Evolutionary conservation across 2,797 vertebrate genomes (phyloP).

Genomic region (Hippopotamyrus pictus): DNA sequence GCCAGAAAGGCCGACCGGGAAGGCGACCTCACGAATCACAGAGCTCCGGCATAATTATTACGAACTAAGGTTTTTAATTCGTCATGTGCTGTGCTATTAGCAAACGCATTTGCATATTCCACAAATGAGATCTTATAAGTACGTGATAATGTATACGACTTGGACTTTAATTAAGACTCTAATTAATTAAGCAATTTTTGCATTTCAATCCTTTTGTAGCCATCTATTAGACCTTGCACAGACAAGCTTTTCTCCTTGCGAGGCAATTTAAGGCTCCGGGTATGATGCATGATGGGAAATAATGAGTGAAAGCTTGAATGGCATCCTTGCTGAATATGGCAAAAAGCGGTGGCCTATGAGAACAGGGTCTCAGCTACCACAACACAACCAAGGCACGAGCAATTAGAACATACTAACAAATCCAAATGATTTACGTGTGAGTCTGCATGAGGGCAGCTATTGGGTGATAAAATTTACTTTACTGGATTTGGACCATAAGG

Average conservation of each 20-base stretch:
- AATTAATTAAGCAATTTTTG: constrained; percentile 6
- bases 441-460: not conserved
- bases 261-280: not conserved
- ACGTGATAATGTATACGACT: constrained; percentile 1
- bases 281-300: not conserved
- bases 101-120: not conserved
- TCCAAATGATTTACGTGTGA: not conserved
- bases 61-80: not conserved
- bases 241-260: not conserved
- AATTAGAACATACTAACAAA: not conserved
- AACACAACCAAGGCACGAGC: not conserved
- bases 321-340: not conserved
- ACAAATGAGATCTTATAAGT: not conserved
- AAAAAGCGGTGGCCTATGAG: not conserved
- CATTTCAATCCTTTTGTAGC: not conserved
- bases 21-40: not conserved
- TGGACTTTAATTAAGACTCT: not conserved
- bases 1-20: not conserved
- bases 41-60: not conserved
- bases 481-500: not conserved
- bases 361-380: not conserved
- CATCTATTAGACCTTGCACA: not conserved
- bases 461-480: not conserved
- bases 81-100: not conserved
- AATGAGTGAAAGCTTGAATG: not conserved